Conservation (phyloP, 2,113 vertebrate genomes). For the Gymnogyps californianus region DNA sequence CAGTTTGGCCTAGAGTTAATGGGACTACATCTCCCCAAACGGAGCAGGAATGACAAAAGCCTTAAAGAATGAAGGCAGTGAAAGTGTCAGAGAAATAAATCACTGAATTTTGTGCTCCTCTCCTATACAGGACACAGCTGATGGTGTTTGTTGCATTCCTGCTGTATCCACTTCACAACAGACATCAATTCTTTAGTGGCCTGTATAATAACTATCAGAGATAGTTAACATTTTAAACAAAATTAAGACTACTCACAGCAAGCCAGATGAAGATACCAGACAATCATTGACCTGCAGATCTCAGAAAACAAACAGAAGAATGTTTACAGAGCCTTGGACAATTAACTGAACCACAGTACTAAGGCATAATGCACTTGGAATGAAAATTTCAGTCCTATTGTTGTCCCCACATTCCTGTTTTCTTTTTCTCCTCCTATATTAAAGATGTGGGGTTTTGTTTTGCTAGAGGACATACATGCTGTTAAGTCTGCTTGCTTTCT, state of each 20-base stretch:
- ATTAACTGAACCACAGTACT: background rate
- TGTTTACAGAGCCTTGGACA: background rate
- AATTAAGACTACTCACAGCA: background rate
- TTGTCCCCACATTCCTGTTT: background rate
- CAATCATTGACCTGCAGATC: background rate
- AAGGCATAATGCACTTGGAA: background rate
- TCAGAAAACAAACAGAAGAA: background rate
- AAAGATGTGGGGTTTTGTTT: background rate
- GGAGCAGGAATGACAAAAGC: background rate
- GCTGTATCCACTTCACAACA: background rate
- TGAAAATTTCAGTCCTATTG: background rate
- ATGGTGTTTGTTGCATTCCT: background rate
- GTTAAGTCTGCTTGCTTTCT: background rate
- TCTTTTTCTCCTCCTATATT: background rate
- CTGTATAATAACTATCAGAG: background rate
- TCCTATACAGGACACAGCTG: background rate
- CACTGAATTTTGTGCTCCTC: background rate
- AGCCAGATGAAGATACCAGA: background rate
- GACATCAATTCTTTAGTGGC: background rate
- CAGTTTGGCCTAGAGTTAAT: background rate
- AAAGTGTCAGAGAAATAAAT: background rate
- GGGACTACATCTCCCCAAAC: background rate
- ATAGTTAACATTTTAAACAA: background rate
- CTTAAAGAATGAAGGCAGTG: background rate
- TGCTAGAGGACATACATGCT: background rate